Conservation (phyloP, 2,113 vertebrate genomes). For the Laticauda colubrina region DNA sequence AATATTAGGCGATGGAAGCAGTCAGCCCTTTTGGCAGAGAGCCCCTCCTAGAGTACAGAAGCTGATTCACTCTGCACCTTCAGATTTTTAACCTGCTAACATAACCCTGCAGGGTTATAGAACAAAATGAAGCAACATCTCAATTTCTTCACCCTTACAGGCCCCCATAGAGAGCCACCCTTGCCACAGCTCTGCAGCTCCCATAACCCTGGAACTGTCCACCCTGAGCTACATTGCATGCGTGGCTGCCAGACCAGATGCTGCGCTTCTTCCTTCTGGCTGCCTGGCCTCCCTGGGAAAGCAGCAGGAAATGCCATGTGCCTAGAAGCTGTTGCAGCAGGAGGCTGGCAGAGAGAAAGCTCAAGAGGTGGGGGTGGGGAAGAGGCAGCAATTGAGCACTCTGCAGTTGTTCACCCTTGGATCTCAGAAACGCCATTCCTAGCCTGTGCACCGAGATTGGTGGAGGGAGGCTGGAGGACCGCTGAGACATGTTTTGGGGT, state of each 20-base stretch:
- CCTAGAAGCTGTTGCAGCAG: constrained; percentile 13
- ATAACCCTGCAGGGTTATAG: no score
- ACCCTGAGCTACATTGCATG: not conserved
- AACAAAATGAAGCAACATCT: not conserved
- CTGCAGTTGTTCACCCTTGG: not conserved
- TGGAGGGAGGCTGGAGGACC: not conserved
- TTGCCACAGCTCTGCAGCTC: not conserved
- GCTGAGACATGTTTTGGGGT: not conserved
- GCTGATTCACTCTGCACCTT: no score
- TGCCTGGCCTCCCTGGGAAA: not conserved
- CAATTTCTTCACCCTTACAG: not conserved
- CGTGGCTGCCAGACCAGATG: not conserved
- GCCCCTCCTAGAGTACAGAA: no score
- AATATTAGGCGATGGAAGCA: no score
- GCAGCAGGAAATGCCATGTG: constrained; percentile 12
- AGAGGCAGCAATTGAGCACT: not conserved
- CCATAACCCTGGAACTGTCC: no score
- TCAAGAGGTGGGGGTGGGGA: not conserved
- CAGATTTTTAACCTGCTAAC: no score
- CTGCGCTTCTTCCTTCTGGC: not conserved
- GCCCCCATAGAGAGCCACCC: no score
- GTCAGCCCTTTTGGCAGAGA: no score
- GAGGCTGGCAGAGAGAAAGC: constrained; percentile 8
- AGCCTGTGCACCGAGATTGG: not conserved
- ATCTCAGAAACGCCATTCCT: not conserved